Evolutionary conservation across 2,113 vertebrate species (phyloP), one percentile per base, ranked within the genome.

Genomic region (Ceratotherium simum): DNA sequence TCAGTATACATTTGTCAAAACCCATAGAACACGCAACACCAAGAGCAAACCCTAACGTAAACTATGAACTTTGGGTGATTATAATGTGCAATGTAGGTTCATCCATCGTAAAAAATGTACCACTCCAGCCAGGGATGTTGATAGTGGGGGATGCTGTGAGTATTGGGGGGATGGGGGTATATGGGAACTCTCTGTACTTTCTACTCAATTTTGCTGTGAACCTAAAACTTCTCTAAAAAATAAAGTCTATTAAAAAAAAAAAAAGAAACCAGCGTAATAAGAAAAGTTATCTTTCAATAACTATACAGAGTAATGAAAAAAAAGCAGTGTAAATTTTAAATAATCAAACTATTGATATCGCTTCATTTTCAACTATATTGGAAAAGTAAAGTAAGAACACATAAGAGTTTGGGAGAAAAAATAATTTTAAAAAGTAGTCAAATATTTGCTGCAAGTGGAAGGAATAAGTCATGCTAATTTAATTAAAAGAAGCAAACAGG

Each of bases 401-500:
- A 56, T 27, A 2, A 29, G 51, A 72, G 25, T 78, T 88, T 70
- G 36, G 39, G 21, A 93, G 84, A 60, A 92, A 73, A 83, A 76
- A 39, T 23, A 46, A 75, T 81, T 92, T 82, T 46, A 60, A 62
- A 96, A 94, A 87, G 48, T 54, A 73, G 33, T 21, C 20, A 84
- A 93, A 65, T 86, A 82, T 67, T 96, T 64, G 17, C 31, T 90
- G 31, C 18, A 18, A 83, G 25, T 70, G 17, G 51, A 78, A 86
- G 69, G 48, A 89, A 21, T 33, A 96, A 95, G 56, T 60, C 48
- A 62, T 20, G 70, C 1, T 76, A 56, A 69, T 82, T 93, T 95
- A 93, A 95, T 89, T 82, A 48, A 91, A 58, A 95, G 56, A 83
- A 65, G 36, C 48, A 93, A 96, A 75, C 14, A 81, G 18, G 25